These are phyloP conservation scores for Pissodes strobi DNA, from an alignment of 1,140 invertebrate genomes.

Conservation along the genomic window DNA sequence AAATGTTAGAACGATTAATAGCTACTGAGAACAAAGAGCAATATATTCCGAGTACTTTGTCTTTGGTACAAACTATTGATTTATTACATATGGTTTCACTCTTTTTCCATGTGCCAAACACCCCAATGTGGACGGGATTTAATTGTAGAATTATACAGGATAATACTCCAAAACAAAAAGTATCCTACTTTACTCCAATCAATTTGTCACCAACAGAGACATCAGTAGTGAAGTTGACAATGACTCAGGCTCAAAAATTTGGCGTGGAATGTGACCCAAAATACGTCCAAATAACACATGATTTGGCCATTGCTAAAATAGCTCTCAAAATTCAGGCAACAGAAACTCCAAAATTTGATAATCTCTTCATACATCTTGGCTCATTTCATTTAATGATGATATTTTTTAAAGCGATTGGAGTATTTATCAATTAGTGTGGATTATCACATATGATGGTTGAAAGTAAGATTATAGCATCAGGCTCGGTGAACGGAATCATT, in stretches of 20 bases:
- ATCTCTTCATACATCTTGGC: constrained; percentile 53
- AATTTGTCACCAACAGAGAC: constrained; percentile 50
- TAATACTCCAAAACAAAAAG: constrained; percentile 33
- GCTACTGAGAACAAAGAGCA: constrained; percentile 18
- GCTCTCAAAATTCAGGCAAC: constrained; percentile 46
- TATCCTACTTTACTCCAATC: constrained; percentile 47
- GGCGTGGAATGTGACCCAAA: constrained; percentile 45
- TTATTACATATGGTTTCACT: constrained; percentile 16
- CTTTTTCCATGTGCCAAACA: constrained; percentile 26
- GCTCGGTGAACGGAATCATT: background rate
- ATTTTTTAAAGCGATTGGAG: constrained; percentile 53
- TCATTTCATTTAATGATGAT: constrained; percentile 53
- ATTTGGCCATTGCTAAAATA: constrained; percentile 54
- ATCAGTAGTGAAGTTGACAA: constrained; percentile 50
- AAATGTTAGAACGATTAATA: constrained; percentile 23
- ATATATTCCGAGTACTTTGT: constrained; percentile 11
- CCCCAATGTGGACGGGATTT: constrained; percentile 44
- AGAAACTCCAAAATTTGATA: constrained; percentile 30
- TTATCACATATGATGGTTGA: constrained; percentile 50
- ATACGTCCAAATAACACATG: constrained; percentile 48
- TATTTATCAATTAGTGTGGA: constrained; percentile 51
- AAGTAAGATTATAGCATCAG: constrained; percentile 5
- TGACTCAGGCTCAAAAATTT: constrained; percentile 45
- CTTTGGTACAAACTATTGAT: constrained; percentile 21
- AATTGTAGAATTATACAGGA: constrained; percentile 42